A percentile compares a stretch with the other conserved stretches of the same genome.
phyloP scores from a whole-genome alignment of 2,113 vertebrate genomes.

The Crotalus tigris region DNA sequence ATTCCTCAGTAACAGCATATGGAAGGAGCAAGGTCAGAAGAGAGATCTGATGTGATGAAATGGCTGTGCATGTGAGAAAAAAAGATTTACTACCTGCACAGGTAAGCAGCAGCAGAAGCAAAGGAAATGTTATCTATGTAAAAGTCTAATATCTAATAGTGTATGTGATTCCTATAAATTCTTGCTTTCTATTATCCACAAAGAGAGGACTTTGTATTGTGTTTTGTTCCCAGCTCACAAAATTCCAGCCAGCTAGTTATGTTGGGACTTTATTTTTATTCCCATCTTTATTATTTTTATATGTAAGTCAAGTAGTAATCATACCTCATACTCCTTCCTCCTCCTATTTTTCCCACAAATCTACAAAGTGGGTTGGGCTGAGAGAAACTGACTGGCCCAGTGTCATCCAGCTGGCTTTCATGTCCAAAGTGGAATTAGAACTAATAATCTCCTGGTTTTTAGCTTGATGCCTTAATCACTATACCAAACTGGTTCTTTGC shows the following conservation, averaged over 20 bases:
- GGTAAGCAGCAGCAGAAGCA: neutral
- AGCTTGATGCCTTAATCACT: neutral
- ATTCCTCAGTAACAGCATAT: neutral
- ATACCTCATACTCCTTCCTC: neutral
- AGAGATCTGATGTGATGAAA: neutral
- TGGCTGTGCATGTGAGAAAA: neutral
- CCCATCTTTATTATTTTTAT: neutral
- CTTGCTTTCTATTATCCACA: neutral
- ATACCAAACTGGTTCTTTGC: neutral
- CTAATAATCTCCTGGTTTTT: neutral
- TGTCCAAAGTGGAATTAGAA: neutral
- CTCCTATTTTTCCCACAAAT: neutral
- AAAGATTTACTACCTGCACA: neutral
- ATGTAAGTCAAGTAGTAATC: neutral
- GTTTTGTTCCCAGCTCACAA: accelerated
- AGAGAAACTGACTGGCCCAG: neutral
- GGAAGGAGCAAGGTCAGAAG: neutral
- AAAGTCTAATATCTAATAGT: accelerated
- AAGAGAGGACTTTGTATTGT: neutral
- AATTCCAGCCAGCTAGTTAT: neutral
- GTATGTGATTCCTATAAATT: neutral
- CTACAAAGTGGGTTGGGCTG: neutral
- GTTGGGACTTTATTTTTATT: neutral
- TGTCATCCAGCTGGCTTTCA: neutral
- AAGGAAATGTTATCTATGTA: neutral